Percentiles rank a stretch among this genome's conserved stretches.
Conservation (phyloP, 2,888 invertebrate genomes). For the Odontomyia ornata region DNA sequence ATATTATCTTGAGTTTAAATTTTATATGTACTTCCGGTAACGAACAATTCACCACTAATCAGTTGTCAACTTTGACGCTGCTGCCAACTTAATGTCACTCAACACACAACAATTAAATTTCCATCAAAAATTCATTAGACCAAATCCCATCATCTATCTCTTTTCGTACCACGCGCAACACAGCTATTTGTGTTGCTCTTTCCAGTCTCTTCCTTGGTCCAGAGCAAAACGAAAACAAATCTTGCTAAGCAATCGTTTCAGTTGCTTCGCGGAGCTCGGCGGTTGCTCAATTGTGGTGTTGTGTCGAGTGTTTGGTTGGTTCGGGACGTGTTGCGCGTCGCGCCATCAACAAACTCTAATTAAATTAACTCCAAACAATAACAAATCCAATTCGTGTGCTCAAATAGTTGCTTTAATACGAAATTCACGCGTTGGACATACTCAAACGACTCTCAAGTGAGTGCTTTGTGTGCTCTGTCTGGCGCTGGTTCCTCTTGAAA, state of each 20-base stretch:
- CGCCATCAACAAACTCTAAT: neutral
- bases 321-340: conserved; percentile 37
- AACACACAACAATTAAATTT: neutral
- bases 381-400: too few relatives aligned
- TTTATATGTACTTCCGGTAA: too few relatives aligned
- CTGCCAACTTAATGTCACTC: too few relatives aligned
- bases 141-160: neutral
- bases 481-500: neutral
- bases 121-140: conserved; percentile 19
- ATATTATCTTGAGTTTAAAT: too few relatives aligned
- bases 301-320: neutral
- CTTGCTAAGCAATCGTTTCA: neutral
- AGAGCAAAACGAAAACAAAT: conserved; percentile 29
- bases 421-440: too few relatives aligned
- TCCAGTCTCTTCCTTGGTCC: neutral
- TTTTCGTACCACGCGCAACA: neutral
- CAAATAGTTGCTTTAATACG: too few relatives aligned
- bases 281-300: conserved; percentile 4
- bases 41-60: too few relatives aligned
- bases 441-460: too few relatives aligned
- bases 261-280: conserved; percentile 40
- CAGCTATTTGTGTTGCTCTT: neutral
- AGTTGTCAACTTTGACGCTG: too few relatives aligned
- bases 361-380: neutral
- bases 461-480: too few relatives aligned